Percentiles rank a stretch among this genome's conserved stretches.
These are phyloP conservation scores for Cryptoleucopteryx plumbea DNA, from an alignment of 2,113 vertebrate species.

Conservation along the genomic window DNA sequence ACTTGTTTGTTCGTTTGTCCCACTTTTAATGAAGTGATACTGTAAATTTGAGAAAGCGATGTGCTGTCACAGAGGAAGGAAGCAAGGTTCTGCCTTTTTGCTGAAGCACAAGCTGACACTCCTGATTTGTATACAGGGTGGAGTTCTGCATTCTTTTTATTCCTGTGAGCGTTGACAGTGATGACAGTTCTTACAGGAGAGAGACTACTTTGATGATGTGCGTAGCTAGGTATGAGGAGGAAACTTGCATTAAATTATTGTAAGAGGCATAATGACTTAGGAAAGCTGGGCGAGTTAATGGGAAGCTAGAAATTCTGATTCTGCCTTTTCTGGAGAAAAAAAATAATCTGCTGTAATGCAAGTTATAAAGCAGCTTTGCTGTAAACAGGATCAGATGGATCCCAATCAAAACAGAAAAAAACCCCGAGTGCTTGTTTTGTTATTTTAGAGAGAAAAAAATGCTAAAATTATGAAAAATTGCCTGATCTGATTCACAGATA, in stretches of 20 bases:
- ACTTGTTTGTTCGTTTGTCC: not conserved
- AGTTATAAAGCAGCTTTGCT: not conserved
- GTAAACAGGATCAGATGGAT: not conserved
- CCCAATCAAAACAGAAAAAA: not conserved
- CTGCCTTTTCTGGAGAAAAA: not conserved
- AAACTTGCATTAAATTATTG: not conserved
- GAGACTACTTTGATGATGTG: not conserved
- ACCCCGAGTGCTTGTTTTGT: not conserved
- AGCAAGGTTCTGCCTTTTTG: not conserved
- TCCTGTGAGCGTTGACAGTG: not conserved
- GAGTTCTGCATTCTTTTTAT: conserved; percentile 15
- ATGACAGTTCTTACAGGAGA: not conserved
- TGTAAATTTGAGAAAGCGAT: not conserved
- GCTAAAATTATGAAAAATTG: not conserved
- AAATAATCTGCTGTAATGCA: not conserved
- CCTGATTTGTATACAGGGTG: conserved; percentile 14
- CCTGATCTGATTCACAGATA: not conserved
- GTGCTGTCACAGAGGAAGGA: conserved; percentile 3
- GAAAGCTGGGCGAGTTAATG: not conserved
- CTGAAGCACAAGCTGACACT: not conserved
- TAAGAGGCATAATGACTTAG: not conserved
- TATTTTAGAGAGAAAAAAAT: not conserved
- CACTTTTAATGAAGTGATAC: not conserved
- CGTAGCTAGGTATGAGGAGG: accelerated
- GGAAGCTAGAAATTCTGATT: not conserved